Evolutionary conservation across 2,888 invertebrate species (phyloP), one percentile per base, ranked within the genome.

Genomic region (Amiota mariae): DNA sequence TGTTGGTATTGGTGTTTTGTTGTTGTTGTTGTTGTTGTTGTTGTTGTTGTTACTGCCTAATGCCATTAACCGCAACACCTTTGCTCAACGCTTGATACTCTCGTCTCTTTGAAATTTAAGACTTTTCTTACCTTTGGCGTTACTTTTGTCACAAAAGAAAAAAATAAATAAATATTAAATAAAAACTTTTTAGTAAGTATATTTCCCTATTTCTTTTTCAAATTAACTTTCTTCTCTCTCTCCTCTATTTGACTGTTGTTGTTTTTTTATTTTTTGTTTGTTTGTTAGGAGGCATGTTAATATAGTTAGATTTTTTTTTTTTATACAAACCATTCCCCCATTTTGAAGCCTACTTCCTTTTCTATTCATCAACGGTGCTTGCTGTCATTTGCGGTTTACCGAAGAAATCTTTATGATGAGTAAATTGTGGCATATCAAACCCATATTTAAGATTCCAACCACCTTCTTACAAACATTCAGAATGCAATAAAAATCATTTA

Each of bases 101-200:
- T 64, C 77, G 83, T 80, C 86, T 78, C 84, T 85, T 83, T 83
- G 83, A 83, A 85, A 86, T 83, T 84, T 85, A 81, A 83, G 82
- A 81, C 86, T 78, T 78, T 83, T 81, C 73, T 71, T 72, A 75
- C 80, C 74, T 70, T 49, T 67, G 72, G 78, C 67, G 56, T 72
- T 46, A 46, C 11, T 54, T n/a, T 66, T 57, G 4, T 36, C 36
- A 36, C 36, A 4, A 36, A 2, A 36, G 6, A 36, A 36, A 36
- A 36, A 36, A 36, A 36, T 24, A 36, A 36, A 36, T 2, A 36
- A 6, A 36, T 36, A 6, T 36, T 36, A 6, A 36, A 36, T 6
- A 36, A 6, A 36, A 36, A 6, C 36, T 36, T 36, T 6, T 2
- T 6, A 36, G 36, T 6, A 36, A 36, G 36, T 6, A 36, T 36